These are phyloP conservation scores for Rhopalosiphum nymphaeae DNA, from an alignment of 2,888 invertebrate genomes.

Conservation along the genomic window DNA sequence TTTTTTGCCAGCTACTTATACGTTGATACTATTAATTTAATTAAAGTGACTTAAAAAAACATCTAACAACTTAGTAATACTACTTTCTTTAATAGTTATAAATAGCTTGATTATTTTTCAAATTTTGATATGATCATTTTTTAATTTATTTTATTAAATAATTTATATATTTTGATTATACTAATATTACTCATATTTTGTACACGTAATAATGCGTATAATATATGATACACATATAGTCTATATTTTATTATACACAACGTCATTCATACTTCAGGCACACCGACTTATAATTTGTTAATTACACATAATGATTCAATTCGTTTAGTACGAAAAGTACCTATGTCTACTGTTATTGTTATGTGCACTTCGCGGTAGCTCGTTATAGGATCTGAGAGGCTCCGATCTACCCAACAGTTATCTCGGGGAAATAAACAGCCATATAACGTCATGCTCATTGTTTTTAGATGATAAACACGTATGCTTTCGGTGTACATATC, in stretches of 20 bases:
- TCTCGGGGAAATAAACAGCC: conserved; percentile 28
- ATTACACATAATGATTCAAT: not conserved
- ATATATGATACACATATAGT: no score
- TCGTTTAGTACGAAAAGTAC: not conserved
- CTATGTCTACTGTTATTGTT: not conserved
- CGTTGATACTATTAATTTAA: not conserved
- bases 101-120: not conserved
- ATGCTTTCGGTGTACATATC: not conserved
- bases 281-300: not conserved
- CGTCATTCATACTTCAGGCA: not conserved
- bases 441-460: not conserved
- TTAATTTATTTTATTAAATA: not conserved
- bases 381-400: not conserved
- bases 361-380: not conserved
- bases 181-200: not conserved
- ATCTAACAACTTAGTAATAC: not conserved
- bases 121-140: not conserved
- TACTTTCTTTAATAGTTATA: not conserved
- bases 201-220: not conserved
- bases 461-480: conserved; percentile 16
- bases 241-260: not conserved
- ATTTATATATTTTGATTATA: not conserved
- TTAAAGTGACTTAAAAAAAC: not conserved
- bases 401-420: not conserved
- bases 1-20: not conserved